phyloP scores from a whole-genome alignment of 2,888 invertebrate genomes.

The Ephialtes manifestator region DNA sequence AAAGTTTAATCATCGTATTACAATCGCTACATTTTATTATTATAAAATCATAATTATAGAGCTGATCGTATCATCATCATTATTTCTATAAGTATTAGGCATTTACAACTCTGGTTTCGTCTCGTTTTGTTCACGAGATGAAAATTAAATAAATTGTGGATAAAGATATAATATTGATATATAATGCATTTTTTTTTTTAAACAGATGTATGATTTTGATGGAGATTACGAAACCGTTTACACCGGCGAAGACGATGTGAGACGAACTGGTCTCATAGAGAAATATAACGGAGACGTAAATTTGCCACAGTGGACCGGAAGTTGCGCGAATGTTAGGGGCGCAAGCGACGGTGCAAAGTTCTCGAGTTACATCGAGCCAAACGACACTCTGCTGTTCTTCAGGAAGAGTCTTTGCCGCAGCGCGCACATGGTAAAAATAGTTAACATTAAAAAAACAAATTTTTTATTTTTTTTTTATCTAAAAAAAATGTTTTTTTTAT shows the following conservation, averaged over 20 bases:
- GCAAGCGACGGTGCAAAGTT: conserved; percentile 96
- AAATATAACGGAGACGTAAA: conserved; percentile 91
- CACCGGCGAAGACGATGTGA: conserved; percentile 90
- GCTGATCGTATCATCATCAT: too few relatives aligned
- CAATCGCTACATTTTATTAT: too few relatives aligned
- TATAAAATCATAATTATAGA: too few relatives aligned
- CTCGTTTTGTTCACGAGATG: not conserved
- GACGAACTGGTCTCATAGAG: conserved; percentile 90
- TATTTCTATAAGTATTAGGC: too few relatives aligned
- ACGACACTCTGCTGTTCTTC: conserved; percentile 92
- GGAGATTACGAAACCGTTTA: conserved; percentile 93
- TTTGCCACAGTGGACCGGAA: conserved; percentile 93
- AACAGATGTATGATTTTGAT: conserved; percentile 94
- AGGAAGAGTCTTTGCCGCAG: conserved; percentile 95
- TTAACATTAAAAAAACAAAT: too few relatives aligned
- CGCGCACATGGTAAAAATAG: conserved; percentile 90
- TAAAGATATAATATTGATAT: not conserved
- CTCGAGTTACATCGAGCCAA: conserved; percentile 89
- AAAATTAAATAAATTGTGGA: not conserved
- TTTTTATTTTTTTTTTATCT: conserved; percentile 20
- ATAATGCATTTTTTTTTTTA: not conserved
- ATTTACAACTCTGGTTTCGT: too few relatives aligned
- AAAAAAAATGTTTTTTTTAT: too few relatives aligned
- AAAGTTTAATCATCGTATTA: too few relatives aligned
- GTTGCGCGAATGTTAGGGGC: conserved; percentile 92